Base-by-base conservation (phyloP, 2,888 invertebrate genomes). In the Eurytoma adleriae region DNA sequence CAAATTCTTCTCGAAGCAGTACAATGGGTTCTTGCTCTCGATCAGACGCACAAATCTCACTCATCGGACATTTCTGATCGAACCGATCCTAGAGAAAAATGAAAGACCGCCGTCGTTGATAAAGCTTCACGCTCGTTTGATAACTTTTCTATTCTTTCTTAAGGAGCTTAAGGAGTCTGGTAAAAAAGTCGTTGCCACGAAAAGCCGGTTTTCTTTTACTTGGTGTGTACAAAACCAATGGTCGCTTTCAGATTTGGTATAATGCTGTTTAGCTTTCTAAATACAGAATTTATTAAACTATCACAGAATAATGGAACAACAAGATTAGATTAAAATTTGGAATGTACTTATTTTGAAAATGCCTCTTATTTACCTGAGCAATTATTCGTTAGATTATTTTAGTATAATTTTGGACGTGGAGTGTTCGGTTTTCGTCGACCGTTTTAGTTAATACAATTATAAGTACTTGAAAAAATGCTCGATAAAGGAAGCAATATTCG, bases 121-220 rank as follows among this genome's bases (percentile, higher is more conserved):
- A 10, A 40, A 40, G 20, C 4, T 50, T 5, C 13, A 50, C 57
- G 52, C 50, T 24, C 40, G 14, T 12, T 40, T 40, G 7, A 40
- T 40, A 40, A 40, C 10, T 40, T 16, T 30, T 52, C 18, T n/a
- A 24, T 24, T 12, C 2, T 71, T 59, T 54, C n/a, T n/a, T n/a
- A n/a, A n/a, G n/a, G 67, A 67, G 30, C 59, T 40, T 10, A 40
- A 61, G 48, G 40, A 67, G 68, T 79, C 64, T 75, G 70, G 71
- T 79, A 79, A 74, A 75, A 79, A 79, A 69, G 50, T 70, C 69
- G 62, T 66, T 18, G 52, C 24, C 10, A 40, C 18, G 48, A 40
- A 64, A 64, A 64, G 16, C n/a, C 64, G 18, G n/a, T 40, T 18
- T 4, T 16, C 24, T 67, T 7, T 20, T 52, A 24, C 54, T 13